Conservation (phyloP, 2,797 vertebrate genomes). For the Sebastes minor region DNA sequence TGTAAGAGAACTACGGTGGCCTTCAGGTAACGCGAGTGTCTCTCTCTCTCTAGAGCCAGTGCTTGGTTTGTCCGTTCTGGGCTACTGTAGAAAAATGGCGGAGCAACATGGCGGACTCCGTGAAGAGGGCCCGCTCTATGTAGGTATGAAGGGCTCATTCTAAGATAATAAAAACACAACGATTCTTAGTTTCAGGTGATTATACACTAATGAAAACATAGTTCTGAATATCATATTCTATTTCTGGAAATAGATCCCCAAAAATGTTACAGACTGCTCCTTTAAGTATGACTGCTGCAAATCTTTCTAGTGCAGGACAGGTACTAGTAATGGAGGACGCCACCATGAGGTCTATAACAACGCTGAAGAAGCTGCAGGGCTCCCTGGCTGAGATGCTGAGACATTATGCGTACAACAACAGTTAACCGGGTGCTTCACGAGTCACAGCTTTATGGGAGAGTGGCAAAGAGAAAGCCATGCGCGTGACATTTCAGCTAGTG, state of each 20-base stretch:
- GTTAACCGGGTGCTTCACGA: background rate
- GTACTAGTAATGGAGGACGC: background rate
- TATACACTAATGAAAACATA: too few relatives aligned
- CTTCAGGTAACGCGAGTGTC: too few relatives aligned
- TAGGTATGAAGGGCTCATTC: too few relatives aligned
- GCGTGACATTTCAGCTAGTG: background rate
- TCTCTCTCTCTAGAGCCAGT: too few relatives aligned
- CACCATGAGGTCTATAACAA: background rate
- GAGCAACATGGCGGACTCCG: too few relatives aligned
- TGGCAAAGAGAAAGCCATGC: background rate
- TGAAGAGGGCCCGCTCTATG: too few relatives aligned
- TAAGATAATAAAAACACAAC: rapidly evolving
- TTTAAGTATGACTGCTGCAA: background rate
- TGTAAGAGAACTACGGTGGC: too few relatives aligned
- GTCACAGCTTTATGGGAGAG: background rate
- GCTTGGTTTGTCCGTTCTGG: too few relatives aligned
- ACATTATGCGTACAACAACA: background rate
- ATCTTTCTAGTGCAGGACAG: background rate
- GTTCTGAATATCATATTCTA: too few relatives aligned
- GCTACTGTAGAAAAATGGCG: too few relatives aligned
- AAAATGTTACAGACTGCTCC: background rate
- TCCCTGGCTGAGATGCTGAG: background rate
- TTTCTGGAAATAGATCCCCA: too few relatives aligned
- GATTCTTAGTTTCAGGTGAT: too few relatives aligned
- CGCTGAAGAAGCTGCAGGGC: background rate